A percentile compares a stretch with the other conserved stretches of the same genome.
These are phyloP conservation scores for Babylonia areolata DNA, from an alignment of 1,140 invertebrate species.

Conservation along the genomic window DNA sequence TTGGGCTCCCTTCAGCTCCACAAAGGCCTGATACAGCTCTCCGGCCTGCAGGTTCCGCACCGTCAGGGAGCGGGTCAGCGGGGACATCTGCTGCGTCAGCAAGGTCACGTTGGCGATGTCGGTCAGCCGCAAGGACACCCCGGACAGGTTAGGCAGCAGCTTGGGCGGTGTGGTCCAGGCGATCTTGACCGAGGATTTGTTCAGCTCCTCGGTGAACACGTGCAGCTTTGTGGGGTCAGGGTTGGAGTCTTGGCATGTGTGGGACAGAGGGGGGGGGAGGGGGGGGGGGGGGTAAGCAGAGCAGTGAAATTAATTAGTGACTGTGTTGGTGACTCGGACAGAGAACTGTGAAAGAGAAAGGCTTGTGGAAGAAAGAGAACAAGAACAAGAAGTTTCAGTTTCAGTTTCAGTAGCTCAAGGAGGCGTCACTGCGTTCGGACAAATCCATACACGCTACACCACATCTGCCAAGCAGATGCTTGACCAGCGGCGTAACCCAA, in stretches of 20 bases:
- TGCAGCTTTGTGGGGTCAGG: background rate
- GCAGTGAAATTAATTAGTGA: too few species aligned
- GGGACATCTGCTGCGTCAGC: constrained; percentile 33
- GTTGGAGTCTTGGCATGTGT: background rate
- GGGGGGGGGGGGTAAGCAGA: too few species aligned
- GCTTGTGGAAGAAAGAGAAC: too few species aligned
- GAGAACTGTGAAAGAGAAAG: too few species aligned
- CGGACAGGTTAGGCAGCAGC: constrained; percentile 12
- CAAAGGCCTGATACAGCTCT: constrained; percentile 18
- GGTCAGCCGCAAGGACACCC: background rate
- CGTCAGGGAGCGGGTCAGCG: constrained; percentile 30
- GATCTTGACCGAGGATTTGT: constrained; percentile 9
- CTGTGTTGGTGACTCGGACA: too few species aligned
- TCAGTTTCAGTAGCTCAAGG: too few species aligned
- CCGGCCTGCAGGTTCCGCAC: constrained; percentile 33
- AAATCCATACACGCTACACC: too few species aligned
- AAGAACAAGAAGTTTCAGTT: too few species aligned
- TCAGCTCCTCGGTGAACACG: constrained; percentile 27
- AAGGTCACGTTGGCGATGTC: constrained; percentile 33
- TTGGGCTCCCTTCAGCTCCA: constrained; percentile 7
- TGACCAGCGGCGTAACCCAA: too few species aligned
- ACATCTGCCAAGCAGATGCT: too few species aligned
- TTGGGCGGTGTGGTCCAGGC: constrained; percentile 20
- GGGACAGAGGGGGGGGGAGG: too few species aligned
- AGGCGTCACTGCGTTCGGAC: too few species aligned